These are phyloP conservation scores for Dipodomys stephensi DNA, from an alignment of 2,113 vertebrate genomes.

Conservation along the genomic window DNA sequence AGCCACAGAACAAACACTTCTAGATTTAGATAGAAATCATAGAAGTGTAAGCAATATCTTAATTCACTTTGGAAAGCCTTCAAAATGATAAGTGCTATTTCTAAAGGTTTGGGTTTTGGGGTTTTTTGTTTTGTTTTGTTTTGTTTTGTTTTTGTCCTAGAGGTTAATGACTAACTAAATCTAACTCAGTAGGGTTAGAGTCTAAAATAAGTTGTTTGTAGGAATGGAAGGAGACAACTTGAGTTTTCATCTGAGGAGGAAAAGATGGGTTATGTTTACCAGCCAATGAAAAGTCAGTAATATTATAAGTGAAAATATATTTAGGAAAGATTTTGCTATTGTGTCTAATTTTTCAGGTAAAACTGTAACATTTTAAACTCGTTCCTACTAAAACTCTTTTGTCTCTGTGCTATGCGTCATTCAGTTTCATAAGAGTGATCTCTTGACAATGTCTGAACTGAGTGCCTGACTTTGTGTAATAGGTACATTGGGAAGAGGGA, in stretches of 20 bases:
- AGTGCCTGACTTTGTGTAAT: not conserved
- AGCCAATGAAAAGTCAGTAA: not conserved
- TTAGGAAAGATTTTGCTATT: not conserved
- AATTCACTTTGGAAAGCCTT: constrained; percentile 21
- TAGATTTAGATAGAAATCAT: constrained; percentile 12
- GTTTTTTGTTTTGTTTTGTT: no score
- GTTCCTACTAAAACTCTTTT: not conserved
- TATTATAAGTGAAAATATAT: constrained; percentile 24
- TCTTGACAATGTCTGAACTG: not conserved
- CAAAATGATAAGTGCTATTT: constrained; percentile 29
- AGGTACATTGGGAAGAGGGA: no score
- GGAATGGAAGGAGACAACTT: not conserved
- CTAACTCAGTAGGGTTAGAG: not conserved
- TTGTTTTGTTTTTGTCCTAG: not conserved
- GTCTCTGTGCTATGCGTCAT: not conserved
- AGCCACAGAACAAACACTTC: constrained; percentile 10
- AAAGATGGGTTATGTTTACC: not conserved
- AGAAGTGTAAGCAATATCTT: not conserved
- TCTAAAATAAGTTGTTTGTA: not conserved
- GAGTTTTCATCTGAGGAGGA: not conserved
- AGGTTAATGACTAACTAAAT: not conserved
- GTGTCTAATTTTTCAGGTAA: not conserved
- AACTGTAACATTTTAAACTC: not conserved
- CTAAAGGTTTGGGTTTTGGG: not conserved
- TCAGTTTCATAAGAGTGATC: not conserved